Base-by-base conservation (phyloP, 2,797 vertebrate species). In the Gambusia yucatana region DNA sequence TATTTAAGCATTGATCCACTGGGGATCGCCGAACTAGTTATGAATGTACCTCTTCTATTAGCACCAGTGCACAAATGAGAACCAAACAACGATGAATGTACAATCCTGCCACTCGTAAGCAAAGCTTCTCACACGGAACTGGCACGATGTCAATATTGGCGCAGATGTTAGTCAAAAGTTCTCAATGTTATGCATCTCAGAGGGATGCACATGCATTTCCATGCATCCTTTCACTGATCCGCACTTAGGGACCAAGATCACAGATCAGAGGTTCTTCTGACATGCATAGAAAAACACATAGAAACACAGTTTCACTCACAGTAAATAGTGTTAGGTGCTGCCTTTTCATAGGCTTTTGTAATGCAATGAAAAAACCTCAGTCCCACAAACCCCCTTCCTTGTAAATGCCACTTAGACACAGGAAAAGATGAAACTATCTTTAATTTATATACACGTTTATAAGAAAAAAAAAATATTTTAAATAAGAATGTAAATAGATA, bases 351-450 rank as follows among this genome's bases (percentile, higher is more conserved):
- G 93, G 93, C 94, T 92, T 90, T 93, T 94, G 90, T 91, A 93
- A 94, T 93, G 91, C 95, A 96, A 94, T 94, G 94, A 94, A 86
- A 94, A 95, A 96, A 70, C 96, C 96, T 96, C 95, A 96, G 90
- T 95, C 94, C 96, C 93, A 89, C 78, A 48, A 80, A 91, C 93
- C 94, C 92, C 92, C 93, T 91, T 92, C 94, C 92, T 94, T 93
- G 91, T 92, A 94, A 94, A 96, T 94, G 94, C 94, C 95, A 96
- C 95, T 96, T 95, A 93, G 91, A 92, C 83, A 91, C 90, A 92
- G 84, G 87, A 93, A 84, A 88, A 91, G 84, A 94, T 91, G 87
- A 93, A 93, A 92, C 89, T 83, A 94, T 93, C 92, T 95, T 94
- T 95, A 95, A 95, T 96, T 95, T 95, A 95, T 94, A 93, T 93